Evolutionary conservation across 2,888 invertebrate species (phyloP).

Genomic region (Erpobdella octoculata): DNA sequence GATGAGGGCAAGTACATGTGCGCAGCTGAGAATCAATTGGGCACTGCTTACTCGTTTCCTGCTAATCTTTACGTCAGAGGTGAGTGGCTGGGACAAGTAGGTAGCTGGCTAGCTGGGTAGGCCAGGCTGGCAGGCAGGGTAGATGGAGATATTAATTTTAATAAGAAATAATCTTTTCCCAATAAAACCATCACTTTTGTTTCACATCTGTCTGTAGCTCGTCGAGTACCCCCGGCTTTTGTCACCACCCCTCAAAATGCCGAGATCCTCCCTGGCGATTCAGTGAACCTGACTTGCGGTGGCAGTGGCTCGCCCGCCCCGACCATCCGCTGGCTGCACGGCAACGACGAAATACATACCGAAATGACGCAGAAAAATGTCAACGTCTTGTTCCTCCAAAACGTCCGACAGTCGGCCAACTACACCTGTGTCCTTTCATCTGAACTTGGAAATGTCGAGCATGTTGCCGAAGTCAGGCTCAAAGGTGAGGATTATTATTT

Average conservation of each 20-base stretch:
- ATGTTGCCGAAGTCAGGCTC: constrained; percentile 79
- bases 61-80: constrained; percentile 87
- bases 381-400: constrained; percentile 77
- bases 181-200: background rate
- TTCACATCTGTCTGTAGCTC: constrained; percentile 60
- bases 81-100: too few relatives aligned
- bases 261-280: constrained; percentile 83
- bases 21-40: constrained; percentile 83
- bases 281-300: constrained; percentile 86
- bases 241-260: constrained; percentile 79
- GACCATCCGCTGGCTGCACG: constrained; percentile 64
- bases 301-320: constrained; percentile 98
- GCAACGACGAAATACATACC: constrained; percentile 64
- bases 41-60: constrained; percentile 79
- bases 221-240: constrained; percentile 89
- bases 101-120: too few relatives aligned
- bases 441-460: constrained; percentile 82
- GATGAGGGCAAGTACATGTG: constrained; percentile 94
- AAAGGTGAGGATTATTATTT: constrained; percentile 71
- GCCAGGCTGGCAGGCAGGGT: too few relatives aligned
- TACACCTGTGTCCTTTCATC: constrained; percentile 94
- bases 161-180: too few relatives aligned
- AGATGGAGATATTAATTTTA: too few relatives aligned
- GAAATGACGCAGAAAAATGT: constrained; percentile 62
- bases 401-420: constrained; percentile 84